Base-by-base conservation (phyloP, 2,113 vertebrate genomes). In the Triplophysa dalaica region DNA sequence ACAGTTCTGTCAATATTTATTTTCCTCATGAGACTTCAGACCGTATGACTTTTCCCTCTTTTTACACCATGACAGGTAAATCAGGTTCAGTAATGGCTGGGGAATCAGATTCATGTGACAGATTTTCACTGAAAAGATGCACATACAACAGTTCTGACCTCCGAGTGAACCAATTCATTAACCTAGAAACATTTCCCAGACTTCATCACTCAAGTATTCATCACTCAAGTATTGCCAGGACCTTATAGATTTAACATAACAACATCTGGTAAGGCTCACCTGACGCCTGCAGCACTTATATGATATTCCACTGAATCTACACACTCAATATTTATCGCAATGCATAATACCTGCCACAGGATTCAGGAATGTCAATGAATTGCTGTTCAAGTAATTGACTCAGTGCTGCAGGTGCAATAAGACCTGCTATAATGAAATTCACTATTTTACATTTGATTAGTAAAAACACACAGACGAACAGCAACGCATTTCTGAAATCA, bases 321-420 rank as follows among this genome's bases (percentile, higher is more conserved):
- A 61, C n/a, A 16, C 33, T 60, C 29, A 74, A 41, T 74, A 60
- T 74, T 17, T 60, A 74, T 61, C 70, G 60, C 26, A 43, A 17
- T 24, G 54, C 29, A 45, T 41, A 60, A 61, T 38, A 17, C 3
- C 12, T 4, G 70, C 33, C 43, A 22, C 61, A 54, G 52, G 29
- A 66, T 72, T 22, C 56, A 22, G 38, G 43, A 41, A 50, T 67
- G 56, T 24, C 62, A 48, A 43, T 21, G 62, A 74, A 67, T 33
- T 78, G 81, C 22, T 82, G 81, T 82, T 70, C 65, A 63, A 77
- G 63, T 60, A 62, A 61, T 73, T 82, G 50, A 76, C 50, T 56
- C 26, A 70, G 33, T 78, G 22, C 8, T 66, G 54, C 61, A 4
- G 62, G 33, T 45, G 33, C 67, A 65, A 62, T 72, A 82, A 48